Percentiles rank a stretch among this genome's conserved stretches.
These are phyloP conservation scores for Steinernema hermaphroditum DNA, from an alignment of 2,888 invertebrate genomes.

Conservation along the genomic window DNA sequence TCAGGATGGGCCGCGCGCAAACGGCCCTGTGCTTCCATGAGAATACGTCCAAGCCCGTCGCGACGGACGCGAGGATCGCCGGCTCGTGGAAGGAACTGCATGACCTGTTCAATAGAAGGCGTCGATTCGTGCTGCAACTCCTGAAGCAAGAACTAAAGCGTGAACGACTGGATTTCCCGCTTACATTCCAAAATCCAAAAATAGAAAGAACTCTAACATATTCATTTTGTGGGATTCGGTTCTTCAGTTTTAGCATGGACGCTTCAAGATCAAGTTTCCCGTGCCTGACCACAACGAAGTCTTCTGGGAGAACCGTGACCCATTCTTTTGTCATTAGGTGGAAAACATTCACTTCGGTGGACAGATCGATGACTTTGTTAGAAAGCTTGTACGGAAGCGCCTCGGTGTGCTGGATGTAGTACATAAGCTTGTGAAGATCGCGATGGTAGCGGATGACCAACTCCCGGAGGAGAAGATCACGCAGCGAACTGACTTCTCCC, in stretches of 20 bases:
- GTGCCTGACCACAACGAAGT: background rate
- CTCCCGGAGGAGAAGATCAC: background rate
- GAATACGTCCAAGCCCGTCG: background rate
- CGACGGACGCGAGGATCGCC: background rate
- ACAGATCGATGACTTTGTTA: background rate
- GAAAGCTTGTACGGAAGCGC: background rate
- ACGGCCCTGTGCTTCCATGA: background rate
- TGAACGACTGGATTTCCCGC: background rate
- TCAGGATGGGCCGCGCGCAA: too few relatives aligned
- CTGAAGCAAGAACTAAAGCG: too few relatives aligned
- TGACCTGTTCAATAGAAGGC: background rate
- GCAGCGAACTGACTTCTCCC: too few relatives aligned
- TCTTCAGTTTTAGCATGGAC: background rate
- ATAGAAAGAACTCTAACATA: background rate
- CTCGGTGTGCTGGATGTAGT: background rate
- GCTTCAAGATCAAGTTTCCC: background rate
- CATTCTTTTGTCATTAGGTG: background rate
- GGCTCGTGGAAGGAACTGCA: background rate
- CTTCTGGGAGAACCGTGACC: background rate
- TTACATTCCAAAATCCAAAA: constrained; percentile 19
- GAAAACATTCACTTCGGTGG: background rate
- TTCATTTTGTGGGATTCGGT: background rate
- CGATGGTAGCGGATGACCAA: background rate
- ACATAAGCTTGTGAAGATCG: constrained; percentile 9
- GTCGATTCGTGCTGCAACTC: background rate